A percentile compares a stretch with the other conserved stretches of the same genome.
phyloP scores from a whole-genome alignment of 2,888 invertebrate genomes.

The Eupithecia centaureata region DNA sequence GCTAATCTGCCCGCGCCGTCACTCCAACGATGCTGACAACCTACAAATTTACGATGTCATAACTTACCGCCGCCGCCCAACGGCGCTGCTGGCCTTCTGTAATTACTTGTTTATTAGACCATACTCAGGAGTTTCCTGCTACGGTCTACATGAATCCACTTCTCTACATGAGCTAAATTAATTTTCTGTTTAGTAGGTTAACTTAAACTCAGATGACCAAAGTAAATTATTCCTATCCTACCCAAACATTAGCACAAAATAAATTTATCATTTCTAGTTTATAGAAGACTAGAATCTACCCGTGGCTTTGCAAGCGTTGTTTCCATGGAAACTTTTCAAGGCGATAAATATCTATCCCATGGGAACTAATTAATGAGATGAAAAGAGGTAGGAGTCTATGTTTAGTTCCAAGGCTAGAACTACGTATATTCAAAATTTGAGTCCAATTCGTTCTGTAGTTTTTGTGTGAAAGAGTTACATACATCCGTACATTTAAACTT shows the following conservation, averaged over 20 bases:
- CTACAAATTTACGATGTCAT: conserved; percentile 64
- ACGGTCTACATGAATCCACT: conserved; percentile 18
- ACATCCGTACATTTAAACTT: too few species aligned
- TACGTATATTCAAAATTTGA: too few species aligned
- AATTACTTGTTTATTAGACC: conserved; percentile 42
- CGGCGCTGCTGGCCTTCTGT: conserved; percentile 42
- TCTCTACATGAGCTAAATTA: background rate
- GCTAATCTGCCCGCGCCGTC: conserved; percentile 46
- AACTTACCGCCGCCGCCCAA: conserved; percentile 54
- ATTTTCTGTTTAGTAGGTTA: background rate
- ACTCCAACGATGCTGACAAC: conserved; percentile 51
- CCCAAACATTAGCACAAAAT: background rate
- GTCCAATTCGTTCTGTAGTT: too few species aligned
- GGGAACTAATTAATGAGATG: too few species aligned
- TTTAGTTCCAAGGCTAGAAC: too few species aligned
- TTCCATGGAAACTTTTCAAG: too few species aligned
- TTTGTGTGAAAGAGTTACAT: too few species aligned
- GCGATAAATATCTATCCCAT: too few species aligned
- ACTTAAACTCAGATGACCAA: background rate
- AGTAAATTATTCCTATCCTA: background rate
- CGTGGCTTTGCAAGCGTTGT: too few species aligned
- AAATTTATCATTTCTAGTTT: too few species aligned
- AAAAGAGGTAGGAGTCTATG: too few species aligned
- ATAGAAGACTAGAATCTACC: too few species aligned
- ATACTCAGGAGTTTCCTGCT: conserved; percentile 23